Conservation (phyloP, 37 sponge, comb jelly and placozoan genomes). For the Amphimedon queenslandica region DNA sequence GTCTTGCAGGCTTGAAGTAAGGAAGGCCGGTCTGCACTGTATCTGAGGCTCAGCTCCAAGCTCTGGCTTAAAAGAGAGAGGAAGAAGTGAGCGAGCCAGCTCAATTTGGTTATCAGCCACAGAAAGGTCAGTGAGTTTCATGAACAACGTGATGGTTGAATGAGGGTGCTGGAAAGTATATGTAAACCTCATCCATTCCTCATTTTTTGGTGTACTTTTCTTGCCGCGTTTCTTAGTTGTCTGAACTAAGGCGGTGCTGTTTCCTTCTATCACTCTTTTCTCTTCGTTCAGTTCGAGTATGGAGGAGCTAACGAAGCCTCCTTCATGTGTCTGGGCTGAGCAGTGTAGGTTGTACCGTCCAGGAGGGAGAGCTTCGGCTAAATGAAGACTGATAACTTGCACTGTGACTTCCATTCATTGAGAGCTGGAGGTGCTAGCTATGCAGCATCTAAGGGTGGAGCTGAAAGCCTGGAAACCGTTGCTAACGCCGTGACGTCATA, state of each 20-base stretch:
- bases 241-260: not conserved
- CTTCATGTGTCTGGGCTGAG: not conserved
- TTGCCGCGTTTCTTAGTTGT: too few species aligned
- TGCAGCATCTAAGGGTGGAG: not conserved
- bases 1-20: not conserved
- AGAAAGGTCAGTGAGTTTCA: not conserved
- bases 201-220: not conserved
- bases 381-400: constrained; percentile 1
- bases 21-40: not conserved
- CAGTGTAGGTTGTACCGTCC: constrained; percentile 22
- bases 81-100: not conserved
- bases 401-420: constrained; percentile 33
- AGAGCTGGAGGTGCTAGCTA: not conserved
- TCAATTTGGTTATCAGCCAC: not conserved
- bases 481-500: too few species aligned
- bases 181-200: constrained; percentile 10
- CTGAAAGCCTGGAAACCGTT: too few species aligned
- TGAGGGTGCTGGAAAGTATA: not conserved
- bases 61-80: not conserved
- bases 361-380: not conserved
- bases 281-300: not conserved
- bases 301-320: not conserved
- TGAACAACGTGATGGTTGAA: not conserved
- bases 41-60: not conserved
- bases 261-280: not conserved